These are phyloP conservation scores for Synanthedon vespiformis DNA, from an alignment of 2,888 invertebrate species.

Conservation along the genomic window DNA sequence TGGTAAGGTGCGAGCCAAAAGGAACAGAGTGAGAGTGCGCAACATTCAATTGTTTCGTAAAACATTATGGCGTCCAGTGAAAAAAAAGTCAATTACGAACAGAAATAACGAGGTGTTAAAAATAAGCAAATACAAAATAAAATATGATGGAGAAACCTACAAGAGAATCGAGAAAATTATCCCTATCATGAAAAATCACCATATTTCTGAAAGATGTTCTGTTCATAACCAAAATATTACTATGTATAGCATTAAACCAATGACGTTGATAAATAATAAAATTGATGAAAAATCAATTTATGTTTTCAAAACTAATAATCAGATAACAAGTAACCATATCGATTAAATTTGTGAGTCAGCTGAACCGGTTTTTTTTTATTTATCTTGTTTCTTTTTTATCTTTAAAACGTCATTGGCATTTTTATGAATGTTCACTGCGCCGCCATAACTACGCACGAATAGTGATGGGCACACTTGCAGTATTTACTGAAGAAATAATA, in stretches of 20 bases:
- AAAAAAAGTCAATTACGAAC: conserved; percentile 27
- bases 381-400: neutral
- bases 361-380: too few species aligned
- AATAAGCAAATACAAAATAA: conserved; percentile 21
- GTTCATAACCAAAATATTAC: conserved; percentile 27
- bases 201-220: conserved; percentile 11
- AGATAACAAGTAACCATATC: neutral
- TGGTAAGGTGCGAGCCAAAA: conserved; percentile 27
- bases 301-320: neutral
- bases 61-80: conserved; percentile 38
- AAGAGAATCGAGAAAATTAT: neutral
- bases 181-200: neutral
- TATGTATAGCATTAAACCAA: neutral
- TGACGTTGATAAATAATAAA: neutral
- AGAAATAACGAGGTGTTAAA: conserved; percentile 11
- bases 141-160: neutral
- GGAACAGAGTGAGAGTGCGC: conserved; percentile 26
- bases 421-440: conserved; percentile 12
- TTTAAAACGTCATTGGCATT: neutral
- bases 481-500: too few species aligned
- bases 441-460: conserved; percentile 45
- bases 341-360: too few species aligned
- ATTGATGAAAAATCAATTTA: neutral
- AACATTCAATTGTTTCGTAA: conserved; percentile 22
- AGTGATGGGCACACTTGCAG: too few species aligned